Percentiles rank a stretch among this genome's conserved stretches.
Evolutionary conservation across 2,113 vertebrate species (phyloP).

Genomic region (Alligator mississippiensis): DNA sequence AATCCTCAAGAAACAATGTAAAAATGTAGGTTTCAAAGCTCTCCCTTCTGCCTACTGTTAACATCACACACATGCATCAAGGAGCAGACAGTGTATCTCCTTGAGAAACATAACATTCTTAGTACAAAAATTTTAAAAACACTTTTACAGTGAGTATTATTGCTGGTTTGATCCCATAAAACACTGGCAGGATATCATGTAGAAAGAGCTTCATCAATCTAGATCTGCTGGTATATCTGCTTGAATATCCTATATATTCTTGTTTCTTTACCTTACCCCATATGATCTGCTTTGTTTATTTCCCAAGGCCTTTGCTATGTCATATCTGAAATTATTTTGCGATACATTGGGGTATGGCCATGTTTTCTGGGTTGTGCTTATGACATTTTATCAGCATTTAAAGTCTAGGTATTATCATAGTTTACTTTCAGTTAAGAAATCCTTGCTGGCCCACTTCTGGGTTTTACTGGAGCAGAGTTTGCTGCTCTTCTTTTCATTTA

Average conservation of each 20-base stretch:
- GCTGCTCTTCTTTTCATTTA: background rate
- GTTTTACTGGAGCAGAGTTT: background rate
- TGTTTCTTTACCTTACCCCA: accelerated
- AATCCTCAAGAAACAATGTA: background rate
- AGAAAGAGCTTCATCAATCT: background rate
- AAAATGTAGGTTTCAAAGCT: background rate
- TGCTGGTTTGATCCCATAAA: background rate
- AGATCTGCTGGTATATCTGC: background rate
- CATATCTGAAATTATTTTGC: background rate
- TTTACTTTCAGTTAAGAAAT: background rate
- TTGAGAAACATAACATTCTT: background rate
- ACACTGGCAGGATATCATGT: background rate
- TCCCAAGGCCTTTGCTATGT: background rate
- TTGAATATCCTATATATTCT: background rate
- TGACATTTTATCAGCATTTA: background rate
- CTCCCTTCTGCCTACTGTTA: background rate
- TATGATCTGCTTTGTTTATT: background rate
- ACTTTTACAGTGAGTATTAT: background rate
- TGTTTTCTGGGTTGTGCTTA: background rate
- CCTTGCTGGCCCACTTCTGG: background rate
- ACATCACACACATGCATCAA: background rate
- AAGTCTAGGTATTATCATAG: background rate
- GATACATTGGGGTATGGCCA: background rate
- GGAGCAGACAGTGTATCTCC: background rate
- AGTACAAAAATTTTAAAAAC: accelerated